These are phyloP conservation scores for Strigops habroptila DNA, from an alignment of 2,113 vertebrate genomes.

Conservation along the genomic window DNA sequence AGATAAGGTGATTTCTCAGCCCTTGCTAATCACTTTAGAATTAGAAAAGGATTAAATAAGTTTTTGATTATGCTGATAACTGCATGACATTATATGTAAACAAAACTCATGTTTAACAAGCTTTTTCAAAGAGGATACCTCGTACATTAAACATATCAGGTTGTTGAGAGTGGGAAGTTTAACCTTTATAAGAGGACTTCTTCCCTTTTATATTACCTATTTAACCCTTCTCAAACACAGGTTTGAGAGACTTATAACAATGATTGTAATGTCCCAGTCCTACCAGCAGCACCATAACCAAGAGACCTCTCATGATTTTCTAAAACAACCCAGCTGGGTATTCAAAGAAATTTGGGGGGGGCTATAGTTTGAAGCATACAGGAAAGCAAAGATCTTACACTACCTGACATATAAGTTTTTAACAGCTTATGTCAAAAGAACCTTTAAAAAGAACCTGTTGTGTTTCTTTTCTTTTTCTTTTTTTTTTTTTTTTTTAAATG, in stretches of 20 bases:
- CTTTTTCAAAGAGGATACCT: conserved; percentile 66
- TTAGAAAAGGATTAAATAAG: conserved; percentile 78
- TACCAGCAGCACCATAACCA: background rate
- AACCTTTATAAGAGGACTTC: conserved; percentile 29
- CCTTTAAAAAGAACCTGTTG: background rate
- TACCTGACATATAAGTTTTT: background rate
- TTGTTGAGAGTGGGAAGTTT: conserved; percentile 34
- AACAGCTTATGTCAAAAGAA: background rate
- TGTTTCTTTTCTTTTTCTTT: background rate
- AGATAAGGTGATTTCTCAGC: conserved; percentile 83
- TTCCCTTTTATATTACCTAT: background rate
- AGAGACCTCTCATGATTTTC: background rate
- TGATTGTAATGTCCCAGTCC: background rate
- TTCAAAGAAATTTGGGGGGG: rapidly evolving
- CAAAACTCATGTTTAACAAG: conserved; percentile 77
- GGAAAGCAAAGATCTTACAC: background rate
- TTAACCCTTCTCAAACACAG: background rate
- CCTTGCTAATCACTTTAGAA: conserved; percentile 83
- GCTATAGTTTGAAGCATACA: background rate
- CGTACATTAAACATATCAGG: conserved; percentile 44
- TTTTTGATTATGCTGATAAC: conserved; percentile 83
- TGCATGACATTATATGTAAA: conserved; percentile 73
- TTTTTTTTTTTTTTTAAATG: background rate
- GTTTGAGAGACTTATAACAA: background rate
- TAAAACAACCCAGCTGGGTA: background rate